Evolutionary conservation across 1,140 invertebrate species (phyloP).

Genomic region (Leptestheria dahalacensis): DNA sequence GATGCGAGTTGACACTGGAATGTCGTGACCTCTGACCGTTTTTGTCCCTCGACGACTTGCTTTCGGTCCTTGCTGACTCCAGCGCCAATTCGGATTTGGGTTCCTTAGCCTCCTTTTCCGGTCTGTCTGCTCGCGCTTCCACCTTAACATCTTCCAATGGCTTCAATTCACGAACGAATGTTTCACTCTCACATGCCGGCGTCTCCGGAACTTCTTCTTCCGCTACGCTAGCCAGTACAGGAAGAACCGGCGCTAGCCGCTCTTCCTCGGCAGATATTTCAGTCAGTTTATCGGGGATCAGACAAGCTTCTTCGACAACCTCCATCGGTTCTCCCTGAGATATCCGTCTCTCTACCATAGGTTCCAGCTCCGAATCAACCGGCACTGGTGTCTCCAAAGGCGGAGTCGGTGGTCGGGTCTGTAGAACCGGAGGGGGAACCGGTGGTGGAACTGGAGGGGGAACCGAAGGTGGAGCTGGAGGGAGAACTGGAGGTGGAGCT

Average conservation of each 20-base stretch:
- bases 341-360: not conserved
- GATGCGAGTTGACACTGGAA: conserved; percentile 20
- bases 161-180: not conserved
- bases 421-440: not conserved
- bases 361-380: not conserved
- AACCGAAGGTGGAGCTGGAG: not conserved
- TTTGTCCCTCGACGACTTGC: not conserved
- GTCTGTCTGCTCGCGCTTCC: no score
- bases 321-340: not conserved
- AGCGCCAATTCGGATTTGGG: not conserved
- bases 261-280: not conserved
- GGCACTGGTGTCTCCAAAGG: not conserved
- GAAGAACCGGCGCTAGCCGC: not conserved
- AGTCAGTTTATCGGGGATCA: not conserved
- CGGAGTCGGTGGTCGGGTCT: not conserved
- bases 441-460: not conserved
- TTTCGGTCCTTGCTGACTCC: no score
- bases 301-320: not conserved
- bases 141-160: not conserved
- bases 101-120: not conserved
- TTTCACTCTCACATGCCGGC: not conserved
- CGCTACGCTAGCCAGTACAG: not conserved
- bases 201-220: not conserved
- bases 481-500: not conserved
- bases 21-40: not conserved